Base-by-base conservation (phyloP, 1,140 invertebrate species). In the Cydia fagiglandana region DNA sequence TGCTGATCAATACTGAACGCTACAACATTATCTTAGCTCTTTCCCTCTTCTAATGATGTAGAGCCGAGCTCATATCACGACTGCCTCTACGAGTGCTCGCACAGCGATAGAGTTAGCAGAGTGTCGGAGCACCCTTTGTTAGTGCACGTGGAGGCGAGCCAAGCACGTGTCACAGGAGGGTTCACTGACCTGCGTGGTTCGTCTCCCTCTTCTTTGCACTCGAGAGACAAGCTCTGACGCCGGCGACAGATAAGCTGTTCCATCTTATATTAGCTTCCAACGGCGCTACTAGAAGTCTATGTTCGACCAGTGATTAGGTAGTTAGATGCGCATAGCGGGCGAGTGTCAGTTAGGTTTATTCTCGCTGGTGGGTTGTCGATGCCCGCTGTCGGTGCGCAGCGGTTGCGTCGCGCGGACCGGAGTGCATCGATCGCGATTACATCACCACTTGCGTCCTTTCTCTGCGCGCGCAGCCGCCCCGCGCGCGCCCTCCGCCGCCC, bases 391-490 rank as follows among this genome's bases (percentile, higher is more conserved):
- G 77, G 79, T 73, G 80, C 76, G 76, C 79, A 79, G 78, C 75
- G 76, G 83, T 86, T 83, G 84, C 86, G 83, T 82, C 80, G 83
- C 78, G 80, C 81, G 80, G 79, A 83, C 76, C 86, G 82, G 84
- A 86, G 87, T 91, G 90, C 90, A 92, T 92, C 90, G 90, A 92
- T 91, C 90, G 90, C 86, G 85, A 88, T 92, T 91, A 91, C 89
- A 90, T 91, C 89, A 90, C 84, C 87, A 88, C 84, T 86, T 84
- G 86, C 88, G 90, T 91, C 88, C 89, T 91, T 91, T 90, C 88
- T 91, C 88, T 91, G 90, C 86, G 90, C 88, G 89, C 90, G 88
- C 90, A 88, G 83, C 80, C 84, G 77, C 84, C 83, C 80, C 86
- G 81, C 74, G 73, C 64, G 68, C 79, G 78, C 77, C 74, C 75